Conservation (phyloP, 2,888 invertebrate species). For the Diplolepis rosae region DNA sequence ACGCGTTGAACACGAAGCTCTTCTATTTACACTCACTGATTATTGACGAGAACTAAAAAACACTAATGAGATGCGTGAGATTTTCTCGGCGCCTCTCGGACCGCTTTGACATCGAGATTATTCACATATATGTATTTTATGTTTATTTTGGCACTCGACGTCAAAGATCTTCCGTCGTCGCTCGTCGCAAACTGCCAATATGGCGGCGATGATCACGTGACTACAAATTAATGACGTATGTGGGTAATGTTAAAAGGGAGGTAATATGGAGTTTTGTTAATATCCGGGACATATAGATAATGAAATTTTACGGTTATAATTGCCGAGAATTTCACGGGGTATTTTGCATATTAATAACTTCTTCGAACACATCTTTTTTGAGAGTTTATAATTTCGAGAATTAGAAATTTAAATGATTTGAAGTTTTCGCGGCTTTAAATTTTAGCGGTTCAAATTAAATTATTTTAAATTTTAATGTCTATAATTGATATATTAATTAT, state of each 20-base stretch:
- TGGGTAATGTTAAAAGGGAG: slow-evolving; percentile 4
- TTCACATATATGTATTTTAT: slow-evolving; percentile 14
- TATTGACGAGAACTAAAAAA: background rate
- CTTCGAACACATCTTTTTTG: background rate
- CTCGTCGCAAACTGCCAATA: slow-evolving; percentile 28
- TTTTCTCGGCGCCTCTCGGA: background rate
- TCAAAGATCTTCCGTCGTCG: slow-evolving; percentile 13
- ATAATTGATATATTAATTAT: too few relatives aligned
- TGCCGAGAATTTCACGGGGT: background rate
- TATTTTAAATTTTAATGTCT: background rate
- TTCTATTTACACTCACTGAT: slow-evolving; percentile 7
- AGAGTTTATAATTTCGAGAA: background rate
- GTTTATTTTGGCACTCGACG: slow-evolving; percentile 25
- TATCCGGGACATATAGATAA: background rate
- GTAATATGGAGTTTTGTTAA: slow-evolving; percentile 3
- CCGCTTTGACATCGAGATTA: slow-evolving; percentile 17
- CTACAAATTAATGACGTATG: slow-evolving; percentile 19
- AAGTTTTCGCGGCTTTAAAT: background rate
- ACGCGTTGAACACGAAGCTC: background rate
- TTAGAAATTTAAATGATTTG: background rate
- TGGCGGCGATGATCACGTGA: slow-evolving; percentile 26
- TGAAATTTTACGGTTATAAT: slow-evolving; percentile 1
- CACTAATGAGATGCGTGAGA: background rate
- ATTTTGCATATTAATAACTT: too few relatives aligned
- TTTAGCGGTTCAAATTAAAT: too few relatives aligned